Evolutionary conservation across 2,888 invertebrate genomes (phyloP).

Genomic region (Folsomia candida): DNA sequence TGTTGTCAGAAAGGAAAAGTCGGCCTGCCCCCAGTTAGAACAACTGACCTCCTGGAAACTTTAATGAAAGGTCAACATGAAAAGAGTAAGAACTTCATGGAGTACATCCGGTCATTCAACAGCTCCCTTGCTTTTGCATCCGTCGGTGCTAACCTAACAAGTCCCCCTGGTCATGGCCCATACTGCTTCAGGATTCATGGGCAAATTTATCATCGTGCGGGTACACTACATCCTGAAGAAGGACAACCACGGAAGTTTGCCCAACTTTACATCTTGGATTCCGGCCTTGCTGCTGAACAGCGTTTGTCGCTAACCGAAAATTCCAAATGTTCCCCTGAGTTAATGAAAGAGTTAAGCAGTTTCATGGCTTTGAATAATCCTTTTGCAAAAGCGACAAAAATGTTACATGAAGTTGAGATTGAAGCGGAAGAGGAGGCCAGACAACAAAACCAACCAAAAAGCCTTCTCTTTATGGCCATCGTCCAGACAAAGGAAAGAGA

Average conservation of each 20-base stretch:
- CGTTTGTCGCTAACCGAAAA: slow-evolving; percentile 10
- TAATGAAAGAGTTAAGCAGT: too few species aligned
- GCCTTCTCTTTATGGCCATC: too few species aligned
- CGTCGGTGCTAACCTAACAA: slow-evolving; percentile 41
- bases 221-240: not conserved
- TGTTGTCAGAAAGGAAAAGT: not conserved
- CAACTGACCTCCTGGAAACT: not conserved
- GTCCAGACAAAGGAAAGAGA: too few species aligned
- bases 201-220: slow-evolving; percentile 27
- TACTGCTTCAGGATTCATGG: too few species aligned
- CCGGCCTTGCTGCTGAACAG: slow-evolving; percentile 11
- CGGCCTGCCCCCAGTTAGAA: not conserved
- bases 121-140: slow-evolving; percentile 44
- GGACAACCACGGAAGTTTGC: slow-evolving; percentile 10
- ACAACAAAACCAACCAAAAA: too few species aligned
- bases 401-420: slow-evolving; percentile 40
- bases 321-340: too few species aligned
- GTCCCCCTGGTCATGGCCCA: too few species aligned
- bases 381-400: slow-evolving; percentile 39
- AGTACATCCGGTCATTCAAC: slow-evolving; percentile 34
- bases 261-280: slow-evolving; percentile 33
- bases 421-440: slow-evolving; percentile 19
- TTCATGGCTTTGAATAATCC: too few species aligned
- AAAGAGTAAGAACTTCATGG: not conserved
- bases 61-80: slow-evolving; percentile 12